Evolutionary conservation across 1,140 invertebrate species (phyloP).

Genomic region (Drosophila murphyi): DNA sequence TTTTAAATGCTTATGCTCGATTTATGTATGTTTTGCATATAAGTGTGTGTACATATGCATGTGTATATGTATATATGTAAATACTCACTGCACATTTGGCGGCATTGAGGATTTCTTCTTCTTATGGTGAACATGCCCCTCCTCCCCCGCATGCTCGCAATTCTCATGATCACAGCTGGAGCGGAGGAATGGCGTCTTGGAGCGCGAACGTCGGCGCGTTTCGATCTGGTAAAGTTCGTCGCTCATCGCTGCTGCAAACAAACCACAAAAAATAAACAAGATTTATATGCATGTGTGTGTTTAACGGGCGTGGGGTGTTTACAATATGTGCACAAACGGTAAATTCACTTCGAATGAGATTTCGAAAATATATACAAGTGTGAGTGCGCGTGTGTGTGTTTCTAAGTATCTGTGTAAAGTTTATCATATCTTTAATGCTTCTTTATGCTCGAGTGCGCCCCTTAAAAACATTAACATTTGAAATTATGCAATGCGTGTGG

Average conservation of each 20-base stretch:
- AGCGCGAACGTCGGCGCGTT: slow-evolving; percentile 86
- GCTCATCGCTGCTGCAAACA: slow-evolving; percentile 64
- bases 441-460: slow-evolving; percentile 63
- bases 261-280: slow-evolving; percentile 16
- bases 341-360: no score
- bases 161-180: slow-evolving; percentile 86
- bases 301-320: slow-evolving; percentile 70
- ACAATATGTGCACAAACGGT: slow-evolving; percentile 43
- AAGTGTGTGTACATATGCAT: slow-evolving; percentile 2
- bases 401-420: neutral
- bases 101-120: slow-evolving; percentile 78
- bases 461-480: slow-evolving; percentile 49
- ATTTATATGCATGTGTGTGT: slow-evolving; percentile 23
- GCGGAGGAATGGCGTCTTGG: slow-evolving; percentile 87
- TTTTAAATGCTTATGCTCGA: slow-evolving; percentile 17
- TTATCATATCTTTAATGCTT: neutral
- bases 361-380: neutral
- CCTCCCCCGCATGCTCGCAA: slow-evolving; percentile 85
- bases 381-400: slow-evolving; percentile 1
- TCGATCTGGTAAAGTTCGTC: slow-evolving; percentile 76
- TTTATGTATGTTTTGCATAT: neutral
- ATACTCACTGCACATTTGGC: slow-evolving; percentile 86
- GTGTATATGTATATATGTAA: slow-evolving; percentile 2
- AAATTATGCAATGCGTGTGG: slow-evolving; percentile 76
- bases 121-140: slow-evolving; percentile 84